Evolutionary conservation across 1,140 invertebrate species (phyloP).

Genomic region (Drosophila arawakana): DNA sequence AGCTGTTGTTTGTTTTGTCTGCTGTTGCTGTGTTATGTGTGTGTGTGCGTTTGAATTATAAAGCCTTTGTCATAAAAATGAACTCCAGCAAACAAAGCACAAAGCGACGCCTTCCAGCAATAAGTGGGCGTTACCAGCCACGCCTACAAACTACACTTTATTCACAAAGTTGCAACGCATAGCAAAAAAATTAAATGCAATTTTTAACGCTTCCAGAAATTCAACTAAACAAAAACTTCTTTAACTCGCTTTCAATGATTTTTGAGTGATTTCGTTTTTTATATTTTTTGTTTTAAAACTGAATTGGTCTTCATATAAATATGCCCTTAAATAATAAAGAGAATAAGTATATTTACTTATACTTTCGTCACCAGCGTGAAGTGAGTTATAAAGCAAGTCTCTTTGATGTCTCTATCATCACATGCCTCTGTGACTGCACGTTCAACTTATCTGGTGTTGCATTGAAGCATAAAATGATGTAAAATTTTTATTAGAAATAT

Average conservation of each 20-base stretch:
- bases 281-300: too few species aligned
- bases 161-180: conserved; percentile 1
- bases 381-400: neutral
- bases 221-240: too few species aligned
- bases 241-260: too few species aligned
- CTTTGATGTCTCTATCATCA: neutral
- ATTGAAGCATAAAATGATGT: conserved; percentile 76
- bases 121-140: neutral
- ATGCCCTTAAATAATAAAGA: too few species aligned
- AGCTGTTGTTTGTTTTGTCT: conserved; percentile 47
- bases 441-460: conserved; percentile 46
- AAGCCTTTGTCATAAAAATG: conserved; percentile 39
- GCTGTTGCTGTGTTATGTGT: conserved; percentile 26
- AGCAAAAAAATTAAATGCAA: too few species aligned
- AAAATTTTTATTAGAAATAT: conserved; percentile 81
- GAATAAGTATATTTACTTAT: neutral
- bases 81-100: conserved; percentile 19
- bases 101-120: conserved; percentile 7
- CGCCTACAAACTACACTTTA: neutral
- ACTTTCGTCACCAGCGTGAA: neutral
- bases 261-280: too few species aligned
- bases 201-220: too few species aligned
- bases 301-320: too few species aligned
- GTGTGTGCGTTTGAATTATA: conserved; percentile 16
- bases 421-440: neutral